Conservation (phyloP, 2,113 vertebrate genomes). For the Microcebus tavaratra region DNA sequence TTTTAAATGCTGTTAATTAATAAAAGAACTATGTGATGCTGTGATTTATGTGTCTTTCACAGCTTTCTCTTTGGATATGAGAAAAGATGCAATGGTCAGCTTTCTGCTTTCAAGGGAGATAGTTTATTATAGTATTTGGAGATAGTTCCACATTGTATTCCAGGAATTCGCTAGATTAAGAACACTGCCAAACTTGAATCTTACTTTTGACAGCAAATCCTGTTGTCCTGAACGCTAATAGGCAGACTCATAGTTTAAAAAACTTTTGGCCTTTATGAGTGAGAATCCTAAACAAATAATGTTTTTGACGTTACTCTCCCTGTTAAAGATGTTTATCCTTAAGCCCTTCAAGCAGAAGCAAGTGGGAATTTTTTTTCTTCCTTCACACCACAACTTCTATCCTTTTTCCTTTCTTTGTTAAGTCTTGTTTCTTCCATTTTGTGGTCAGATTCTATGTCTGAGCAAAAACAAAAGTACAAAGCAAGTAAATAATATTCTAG, state of each 20-base stretch:
- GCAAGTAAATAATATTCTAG: not conserved
- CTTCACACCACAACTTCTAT: not conserved
- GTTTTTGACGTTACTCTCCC: not conserved
- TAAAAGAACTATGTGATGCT: not conserved
- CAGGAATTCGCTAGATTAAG: not conserved
- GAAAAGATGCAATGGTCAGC: not conserved
- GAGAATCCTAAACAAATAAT: not conserved
- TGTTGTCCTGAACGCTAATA: not conserved
- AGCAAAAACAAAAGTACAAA: not conserved
- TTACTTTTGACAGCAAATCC: not conserved
- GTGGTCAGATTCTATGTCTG: not conserved
- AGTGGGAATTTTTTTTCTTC: not conserved
- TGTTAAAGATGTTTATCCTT: not conserved
- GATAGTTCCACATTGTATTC: not conserved
- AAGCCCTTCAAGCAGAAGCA: not conserved
- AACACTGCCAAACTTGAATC: not conserved
- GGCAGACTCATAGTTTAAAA: not conserved
- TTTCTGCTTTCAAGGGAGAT: not conserved
- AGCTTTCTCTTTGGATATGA: not conserved
- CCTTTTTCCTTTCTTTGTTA: not conserved
- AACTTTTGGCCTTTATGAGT: not conserved
- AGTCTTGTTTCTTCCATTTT: not conserved
- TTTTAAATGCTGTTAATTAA: not conserved
- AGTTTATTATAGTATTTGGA: not conserved
- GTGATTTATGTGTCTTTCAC: not conserved